Base-by-base conservation (phyloP, 2,888 invertebrate genomes). In the Metellina segmentata region DNA sequence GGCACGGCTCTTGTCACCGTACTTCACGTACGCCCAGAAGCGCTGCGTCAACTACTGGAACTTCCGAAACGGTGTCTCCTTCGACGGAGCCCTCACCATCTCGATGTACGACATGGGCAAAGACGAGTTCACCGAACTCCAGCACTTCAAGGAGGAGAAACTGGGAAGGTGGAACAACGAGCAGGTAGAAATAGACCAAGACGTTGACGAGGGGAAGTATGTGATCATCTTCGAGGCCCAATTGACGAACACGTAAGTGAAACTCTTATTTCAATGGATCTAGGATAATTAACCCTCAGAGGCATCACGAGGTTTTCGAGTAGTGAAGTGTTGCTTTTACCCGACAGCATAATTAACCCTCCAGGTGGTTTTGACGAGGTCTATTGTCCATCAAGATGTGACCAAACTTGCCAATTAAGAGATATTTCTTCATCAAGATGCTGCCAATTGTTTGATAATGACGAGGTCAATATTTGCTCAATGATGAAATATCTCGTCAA, bases 21-120 rank as follows among this genome's bases (percentile, higher is more conserved):
- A 81, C 49, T 93, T 93, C 81, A 13, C 69, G 0, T 49, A 77
- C 8, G 53, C 19, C n/a, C 51, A 74, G 19, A 71, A 34, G 5
- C 75, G 87, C 1, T 93, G 93, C 61, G 19, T 93, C 52, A 92
- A 89, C 19, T 93, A 83, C 75, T 93, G 85, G 89, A 89, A 87
- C 69, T 93, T 79, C 81, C 34, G 90, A 52, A 93, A 92, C 49
- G 93, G 89, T 0, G 85, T 81, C 5, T 75, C 85, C n/a, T 81
- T 90, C 16, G 92, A 92, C 16, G 91, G 91, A 0, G 71, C 16
- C 6, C 51, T 93, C 0, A 77, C 51, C 1, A 20, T 92, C 0
- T 91, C 34, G 8, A 51, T 79, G 13, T 90, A 89, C 71, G 49
- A 77, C 0, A 51, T 81, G 1, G 52, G 7, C 5, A 83, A 49